A percentile compares a stretch with the other conserved stretches of the same genome.
Conservation (phyloP, 2,797 vertebrate species). For the Myotis daubentonii region DNA sequence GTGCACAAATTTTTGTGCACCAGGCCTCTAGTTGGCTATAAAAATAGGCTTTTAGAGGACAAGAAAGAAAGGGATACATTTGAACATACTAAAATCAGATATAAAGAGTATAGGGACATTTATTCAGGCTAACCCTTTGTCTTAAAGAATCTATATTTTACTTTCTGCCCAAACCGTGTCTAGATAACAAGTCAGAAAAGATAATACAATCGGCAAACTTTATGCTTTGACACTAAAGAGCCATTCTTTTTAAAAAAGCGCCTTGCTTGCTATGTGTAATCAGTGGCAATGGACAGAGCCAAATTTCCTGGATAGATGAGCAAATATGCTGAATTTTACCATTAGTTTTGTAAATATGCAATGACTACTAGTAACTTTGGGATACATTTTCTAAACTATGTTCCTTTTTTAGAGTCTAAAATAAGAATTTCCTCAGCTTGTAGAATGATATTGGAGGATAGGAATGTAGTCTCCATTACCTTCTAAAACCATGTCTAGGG, state of each 20-base stretch:
- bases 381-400: conserved; percentile 1
- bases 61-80: neutral
- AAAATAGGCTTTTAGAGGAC: conserved; percentile 10
- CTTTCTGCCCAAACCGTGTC: neutral
- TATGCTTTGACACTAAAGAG: neutral
- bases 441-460: neutral
- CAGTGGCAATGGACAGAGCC: neutral
- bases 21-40: too few relatives aligned
- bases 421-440: neutral
- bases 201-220: neutral
- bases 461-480: neutral
- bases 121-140: neutral
- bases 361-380: neutral
- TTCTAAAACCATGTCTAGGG: neutral
- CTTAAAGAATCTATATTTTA: conserved; percentile 30
- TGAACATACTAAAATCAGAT: neutral
- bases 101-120: neutral
- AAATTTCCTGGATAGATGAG: neutral
- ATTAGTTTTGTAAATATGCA: neutral
- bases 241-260: neutral
- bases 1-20: too few relatives aligned
- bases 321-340: neutral
- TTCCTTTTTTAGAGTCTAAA: neutral
- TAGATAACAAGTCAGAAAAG: neutral
- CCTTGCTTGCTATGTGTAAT: neutral